Evolutionary conservation across 1,140 invertebrate species (phyloP), one percentile per base, ranked within the genome.

Genomic region (Riptortus pedestris): DNA sequence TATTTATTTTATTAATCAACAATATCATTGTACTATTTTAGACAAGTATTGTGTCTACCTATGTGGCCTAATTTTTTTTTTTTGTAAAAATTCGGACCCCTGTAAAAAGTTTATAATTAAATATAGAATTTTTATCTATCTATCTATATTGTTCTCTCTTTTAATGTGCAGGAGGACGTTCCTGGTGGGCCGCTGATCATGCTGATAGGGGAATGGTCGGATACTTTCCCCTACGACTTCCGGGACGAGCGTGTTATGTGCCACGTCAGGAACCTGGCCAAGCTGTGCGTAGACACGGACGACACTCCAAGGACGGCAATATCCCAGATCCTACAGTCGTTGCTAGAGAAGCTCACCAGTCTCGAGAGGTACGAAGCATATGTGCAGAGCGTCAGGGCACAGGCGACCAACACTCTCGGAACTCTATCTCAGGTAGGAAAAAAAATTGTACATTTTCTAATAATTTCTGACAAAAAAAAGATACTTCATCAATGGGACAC

Each of bases 171-270:
- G 65, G 48, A 22, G 7, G 65, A 60, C 27, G 62, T 55, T 52
- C 65, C 65, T 4, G 20, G 38, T 24, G 16, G 38, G 14, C 62
- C 63, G 22, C 52, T 66, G 22, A 38, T 66, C 9, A 33, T 45
- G 0, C 51, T 78, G 94, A 38, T 77, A 94, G 29, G 86, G 85
- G 91, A 96, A 76, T 97, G 94, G 94, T 93, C 90, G 52, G 88
- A 91, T 72, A 91, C 88, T 68, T 96, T 96, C 75, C 92, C 93
- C 0, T 96, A 96, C 74, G 93, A 98, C 76, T 97, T 96, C 75
- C 86, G 92, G 70, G 92, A 96, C 77, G 91, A 96, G 71, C 78
- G 90, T 52, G 88, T 96, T 71, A 95, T 96, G 90, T 86, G 88
- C 62, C 87, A 94, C 69, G 85, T 96, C 63, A 83, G 88, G 65